Base-by-base conservation (phyloP, 2,888 invertebrate genomes). In the Acleris emargana region DNA sequence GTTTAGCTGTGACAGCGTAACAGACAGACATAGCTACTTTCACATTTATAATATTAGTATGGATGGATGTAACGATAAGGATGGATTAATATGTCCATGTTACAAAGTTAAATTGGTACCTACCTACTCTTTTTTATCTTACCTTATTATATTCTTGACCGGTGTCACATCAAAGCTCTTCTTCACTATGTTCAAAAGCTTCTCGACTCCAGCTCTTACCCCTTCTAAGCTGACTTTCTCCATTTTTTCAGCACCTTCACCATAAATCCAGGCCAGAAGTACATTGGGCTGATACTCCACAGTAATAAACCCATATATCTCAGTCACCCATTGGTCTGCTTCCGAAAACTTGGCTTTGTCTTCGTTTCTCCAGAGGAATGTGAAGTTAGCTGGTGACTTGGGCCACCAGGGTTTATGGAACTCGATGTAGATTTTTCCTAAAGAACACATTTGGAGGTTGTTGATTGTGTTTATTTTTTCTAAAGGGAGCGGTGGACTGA, bases 401-500 rank as follows among this genome's bases (percentile, higher is more conserved):
- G 86, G 92, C 95, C 96, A 96, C 95, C 96, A 96, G 1, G 93
- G 90, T 47, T 90, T 80, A 2, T 94, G 91, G 79, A 95, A 96
- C 77, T 94, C 94, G 2, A 96, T 86, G 79, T 94, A 96, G 68
- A 96, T 93, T 88, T 96, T 96, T 77, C 95, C 93, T 1, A 95
- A 93, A 13, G 94, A 89, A 25, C 95, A 95, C 71, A 95, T 93
- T 38, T 93, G 94, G n/a, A 96, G 82, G 62, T 93, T 93, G 76
- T 93, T 83, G 71, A 95, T 95, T 11, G 94, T 86, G 66, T 84
- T 88, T 1, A 93, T 78, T 83, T 95, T 95, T 45, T 81, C 81
- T 3, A 77, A 72, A 4, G 95, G 93, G 25, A 96, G 81, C 16
- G 87, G 74, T 0, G 95, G 95, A 54, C 82, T 86, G 79, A 96